Evolutionary conservation across 1,140 invertebrate genomes (phyloP), one percentile per base, ranked within the genome.

Genomic region (Mactra quadrangularis): DNA sequence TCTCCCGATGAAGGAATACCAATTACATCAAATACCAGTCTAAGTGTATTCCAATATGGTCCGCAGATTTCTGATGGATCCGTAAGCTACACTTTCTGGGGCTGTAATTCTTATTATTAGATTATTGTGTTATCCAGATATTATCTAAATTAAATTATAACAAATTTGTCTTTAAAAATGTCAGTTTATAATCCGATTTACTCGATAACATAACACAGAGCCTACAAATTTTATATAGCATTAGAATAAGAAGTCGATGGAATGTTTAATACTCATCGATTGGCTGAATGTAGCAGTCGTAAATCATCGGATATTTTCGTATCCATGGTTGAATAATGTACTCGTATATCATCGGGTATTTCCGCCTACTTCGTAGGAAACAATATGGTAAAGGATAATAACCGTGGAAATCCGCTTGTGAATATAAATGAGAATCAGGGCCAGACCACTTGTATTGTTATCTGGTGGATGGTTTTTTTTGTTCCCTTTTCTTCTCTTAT

Each of bases 121-220:
- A 78, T 78, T 78, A 78, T 57, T 38, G 66, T 78, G 76, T 78
- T 78, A 78, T 78, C 76, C 76, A 53, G 64, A 78, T 78, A 78
- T 78, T 64, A 78, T 78, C 76, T 33, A 78, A 78, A 78, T 78
- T 68, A 68, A 68, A 78, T 78, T 78, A 78, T 45, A 78, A 78
- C 76, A 78, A 78, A 78, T 78, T 78, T 78, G 76, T 78, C 76
- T 78, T 78, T 78, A 78, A 78, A 78, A 78, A 78, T 64, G 76
- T 78, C 76, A 78, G 62, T 41, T 68, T 68, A 52, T 78, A 78
- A 78, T 78, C 76, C 55, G 76, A 78, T 78, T 78, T 78, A 13
- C 60, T 55, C 60, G 60, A 29, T 78, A 68, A 78, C 76, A 78
- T 68, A 55, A 68, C 62, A 57, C 76, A 78, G 76, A 66, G 7